Evolutionary conservation across 35 echinoderm and acorn worm genomes (phyloP).

Genomic region (Ophioderma brevispina): DNA sequence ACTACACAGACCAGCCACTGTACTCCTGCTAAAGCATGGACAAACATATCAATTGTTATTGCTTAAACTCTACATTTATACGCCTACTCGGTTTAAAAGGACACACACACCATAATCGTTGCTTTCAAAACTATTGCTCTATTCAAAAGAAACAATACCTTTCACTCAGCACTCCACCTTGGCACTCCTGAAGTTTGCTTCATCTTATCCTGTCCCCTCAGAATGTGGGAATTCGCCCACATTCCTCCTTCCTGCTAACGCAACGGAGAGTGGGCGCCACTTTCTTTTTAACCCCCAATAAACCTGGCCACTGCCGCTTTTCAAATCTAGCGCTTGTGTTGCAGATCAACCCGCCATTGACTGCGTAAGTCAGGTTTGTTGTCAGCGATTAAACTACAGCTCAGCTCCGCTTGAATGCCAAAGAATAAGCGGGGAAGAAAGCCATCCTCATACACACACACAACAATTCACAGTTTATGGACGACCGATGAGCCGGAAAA

Average conservation of each 20-base stretch:
- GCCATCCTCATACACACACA: not conserved
- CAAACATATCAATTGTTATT: too few species aligned
- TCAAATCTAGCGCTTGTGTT: conserved; percentile 1
- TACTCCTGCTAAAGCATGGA: too few species aligned
- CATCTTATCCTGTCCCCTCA: too few species aligned
- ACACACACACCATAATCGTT: not conserved
- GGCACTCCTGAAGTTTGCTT: too few species aligned
- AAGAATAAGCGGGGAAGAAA: not conserved
- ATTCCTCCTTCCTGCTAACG: too few species aligned
- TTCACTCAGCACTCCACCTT: not conserved
- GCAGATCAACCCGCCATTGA: not conserved
- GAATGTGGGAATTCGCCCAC: too few species aligned
- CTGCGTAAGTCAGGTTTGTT: not conserved
- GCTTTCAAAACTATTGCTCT: not conserved
- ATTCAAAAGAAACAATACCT: not conserved
- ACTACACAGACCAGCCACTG: too few species aligned
- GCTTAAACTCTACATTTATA: too few species aligned
- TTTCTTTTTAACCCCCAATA: too few species aligned
- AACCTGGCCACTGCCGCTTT: not conserved
- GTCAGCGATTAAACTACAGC: not conserved
- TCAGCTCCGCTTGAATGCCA: not conserved
- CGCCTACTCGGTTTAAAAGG: not conserved
- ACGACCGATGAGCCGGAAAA: not conserved
- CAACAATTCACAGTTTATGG: not conserved
- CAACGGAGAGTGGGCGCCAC: too few species aligned